Evolutionary conservation across 2,113 vertebrate species (phyloP).

Genomic region (Egretta garzetta): DNA sequence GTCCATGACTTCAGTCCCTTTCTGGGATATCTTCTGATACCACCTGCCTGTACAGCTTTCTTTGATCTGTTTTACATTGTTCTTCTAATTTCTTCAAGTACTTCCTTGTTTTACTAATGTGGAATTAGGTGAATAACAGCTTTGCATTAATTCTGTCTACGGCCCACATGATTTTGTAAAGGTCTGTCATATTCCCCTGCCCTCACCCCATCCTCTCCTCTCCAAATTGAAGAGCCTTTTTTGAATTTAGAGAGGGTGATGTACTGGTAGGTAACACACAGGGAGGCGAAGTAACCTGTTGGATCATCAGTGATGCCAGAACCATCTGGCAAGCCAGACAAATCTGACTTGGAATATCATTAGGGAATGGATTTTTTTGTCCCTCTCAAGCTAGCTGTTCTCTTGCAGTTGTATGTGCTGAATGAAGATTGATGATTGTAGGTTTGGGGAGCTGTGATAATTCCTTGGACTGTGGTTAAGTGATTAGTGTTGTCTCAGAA

Average conservation of each 20-base stretch:
- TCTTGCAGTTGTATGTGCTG: neutral
- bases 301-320: neutral
- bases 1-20: neutral
- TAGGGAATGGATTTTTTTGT: neutral
- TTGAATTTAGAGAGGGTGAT: neutral
- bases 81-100: conserved; percentile 1
- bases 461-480: neutral
- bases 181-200: neutral
- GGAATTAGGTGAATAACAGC: neutral
- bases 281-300: neutral
- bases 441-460: conserved; percentile 1
- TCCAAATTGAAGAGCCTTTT: neutral
- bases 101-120: neutral
- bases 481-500: neutral
- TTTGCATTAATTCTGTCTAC: neutral
- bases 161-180: neutral
- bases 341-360: neutral
- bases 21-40: neutral
- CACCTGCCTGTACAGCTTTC: neutral
- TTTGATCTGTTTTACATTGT: neutral
- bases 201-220: neutral
- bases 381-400: neutral
- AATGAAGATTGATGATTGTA: conserved; percentile 5
- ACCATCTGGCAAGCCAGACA: neutral
- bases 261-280: neutral